Percentiles rank a stretch among this genome's conserved stretches.
Conservation (phyloP, 35 echinoderm and acorn worm genomes). For the Chiridota heheva region DNA sequence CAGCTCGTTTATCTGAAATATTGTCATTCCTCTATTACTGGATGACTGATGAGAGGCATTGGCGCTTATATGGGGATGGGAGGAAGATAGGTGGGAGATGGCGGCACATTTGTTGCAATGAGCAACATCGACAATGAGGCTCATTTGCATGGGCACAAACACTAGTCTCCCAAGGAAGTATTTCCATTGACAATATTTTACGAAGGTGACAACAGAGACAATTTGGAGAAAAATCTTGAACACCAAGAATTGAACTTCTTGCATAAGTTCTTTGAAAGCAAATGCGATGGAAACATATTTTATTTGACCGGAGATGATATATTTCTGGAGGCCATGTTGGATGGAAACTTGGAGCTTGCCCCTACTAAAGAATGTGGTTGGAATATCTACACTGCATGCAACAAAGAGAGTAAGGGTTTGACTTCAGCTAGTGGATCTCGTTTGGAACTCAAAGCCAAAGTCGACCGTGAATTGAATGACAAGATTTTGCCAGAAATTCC, state of each 20-base stretch:
- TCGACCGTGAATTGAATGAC: too few relatives aligned
- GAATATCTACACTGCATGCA: conserved; percentile 62
- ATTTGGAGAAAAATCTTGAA: conserved; percentile 62
- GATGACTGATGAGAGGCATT: not conserved
- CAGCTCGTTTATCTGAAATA: not conserved
- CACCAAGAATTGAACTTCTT: not conserved
- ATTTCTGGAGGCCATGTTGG: conserved; percentile 67
- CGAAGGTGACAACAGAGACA: conserved; percentile 74
- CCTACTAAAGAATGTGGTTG: conserved; percentile 57
- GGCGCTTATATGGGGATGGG: conserved; percentile 63
- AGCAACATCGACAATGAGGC: conserved; percentile 40
- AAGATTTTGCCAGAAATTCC: conserved; percentile 40
- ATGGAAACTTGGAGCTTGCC: conserved; percentile 32
- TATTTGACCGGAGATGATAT: conserved; percentile 59
- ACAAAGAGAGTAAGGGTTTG: conserved; percentile 31
- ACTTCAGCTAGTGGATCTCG: too few relatives aligned
- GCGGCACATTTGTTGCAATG: conserved; percentile 44
- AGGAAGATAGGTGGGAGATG: conserved; percentile 51
- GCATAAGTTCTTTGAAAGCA: not conserved
- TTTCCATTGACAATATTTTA: conserved; percentile 72
- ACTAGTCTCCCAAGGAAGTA: conserved; percentile 35
- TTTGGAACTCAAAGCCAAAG: too few relatives aligned
- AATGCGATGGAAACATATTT: not conserved
- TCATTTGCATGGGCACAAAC: not conserved
- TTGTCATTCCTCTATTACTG: conserved; percentile 19